These are phyloP conservation scores for Falco punctatus DNA, from an alignment of 2,113 vertebrate genomes.

Conservation along the genomic window DNA sequence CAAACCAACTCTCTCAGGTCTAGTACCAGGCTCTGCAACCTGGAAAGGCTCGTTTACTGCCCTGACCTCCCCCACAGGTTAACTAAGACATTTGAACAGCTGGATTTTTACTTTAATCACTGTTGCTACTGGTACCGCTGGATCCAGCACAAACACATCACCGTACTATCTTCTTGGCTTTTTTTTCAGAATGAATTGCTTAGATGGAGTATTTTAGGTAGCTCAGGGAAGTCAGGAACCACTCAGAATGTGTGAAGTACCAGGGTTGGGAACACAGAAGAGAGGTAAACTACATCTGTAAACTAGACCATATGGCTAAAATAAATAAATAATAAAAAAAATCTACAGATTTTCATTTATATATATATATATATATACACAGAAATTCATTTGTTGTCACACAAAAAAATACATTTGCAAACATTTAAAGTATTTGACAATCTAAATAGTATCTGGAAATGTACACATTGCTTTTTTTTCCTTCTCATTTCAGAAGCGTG, in stretches of 20 bases:
- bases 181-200: not conserved
- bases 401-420: not conserved
- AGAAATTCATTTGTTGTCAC: not conserved
- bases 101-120: not conserved
- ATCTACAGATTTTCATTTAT: too few species aligned
- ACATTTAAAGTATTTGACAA: not conserved
- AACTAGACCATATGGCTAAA: not conserved
- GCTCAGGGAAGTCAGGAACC: not conserved
- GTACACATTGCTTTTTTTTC: not conserved
- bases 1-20: not conserved
- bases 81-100: not conserved
- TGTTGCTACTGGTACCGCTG: not conserved
- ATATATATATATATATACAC: too few species aligned
- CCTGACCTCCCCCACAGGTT: not conserved
- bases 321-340: not conserved
- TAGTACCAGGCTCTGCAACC: not conserved
- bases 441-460: not conserved
- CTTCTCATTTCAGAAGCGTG: not conserved
- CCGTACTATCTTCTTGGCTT: not conserved
- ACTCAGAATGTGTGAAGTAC: not conserved
- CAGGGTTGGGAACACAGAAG: not conserved
- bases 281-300: not conserved
- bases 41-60: not conserved
- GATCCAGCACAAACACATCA: not conserved
- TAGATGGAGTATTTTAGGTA: not conserved